Percentiles rank a stretch among this genome's conserved stretches.
phyloP scores from a whole-genome alignment of 2,113 vertebrate species.

The Urocitellus parryii region DNA sequence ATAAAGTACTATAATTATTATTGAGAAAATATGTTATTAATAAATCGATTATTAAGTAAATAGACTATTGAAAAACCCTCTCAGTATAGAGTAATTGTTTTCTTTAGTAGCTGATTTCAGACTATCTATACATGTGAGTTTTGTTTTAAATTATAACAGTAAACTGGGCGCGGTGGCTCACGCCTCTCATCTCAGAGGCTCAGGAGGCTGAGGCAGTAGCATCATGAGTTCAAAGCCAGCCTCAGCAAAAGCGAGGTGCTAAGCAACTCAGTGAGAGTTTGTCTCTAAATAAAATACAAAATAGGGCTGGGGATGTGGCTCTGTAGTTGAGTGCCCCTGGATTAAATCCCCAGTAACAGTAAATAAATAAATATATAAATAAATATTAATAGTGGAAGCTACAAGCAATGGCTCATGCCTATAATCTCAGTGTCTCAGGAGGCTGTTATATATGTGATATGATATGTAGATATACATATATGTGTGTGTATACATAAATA shows the following conservation, averaged over 20 bases:
- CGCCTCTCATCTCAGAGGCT: no score
- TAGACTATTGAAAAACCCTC: background rate
- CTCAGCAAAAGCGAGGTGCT: no score
- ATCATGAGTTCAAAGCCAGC: no score
- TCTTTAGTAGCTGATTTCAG: background rate
- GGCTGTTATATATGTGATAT: background rate
- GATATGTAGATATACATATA: background rate
- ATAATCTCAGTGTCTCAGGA: no score
- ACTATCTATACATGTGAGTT: background rate
- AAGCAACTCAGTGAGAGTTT: no score
- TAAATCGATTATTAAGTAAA: background rate
- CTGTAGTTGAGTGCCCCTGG: no score
- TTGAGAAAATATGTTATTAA: background rate
- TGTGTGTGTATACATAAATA: background rate
- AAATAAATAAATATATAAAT: background rate
- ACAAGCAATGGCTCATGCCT: no score
- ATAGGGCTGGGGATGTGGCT: no score
- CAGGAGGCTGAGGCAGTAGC: no score
- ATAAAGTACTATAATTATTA: background rate
- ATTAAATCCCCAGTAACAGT: no score
- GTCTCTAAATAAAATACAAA: no score
- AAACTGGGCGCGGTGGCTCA: no score
- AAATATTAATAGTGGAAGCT: background rate
- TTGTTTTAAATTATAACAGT: background rate
- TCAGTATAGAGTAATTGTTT: constrained; percentile 22